These are phyloP conservation scores for Loripinus fragilis DNA, from an alignment of 2,888 invertebrate species.

Conservation along the genomic window DNA sequence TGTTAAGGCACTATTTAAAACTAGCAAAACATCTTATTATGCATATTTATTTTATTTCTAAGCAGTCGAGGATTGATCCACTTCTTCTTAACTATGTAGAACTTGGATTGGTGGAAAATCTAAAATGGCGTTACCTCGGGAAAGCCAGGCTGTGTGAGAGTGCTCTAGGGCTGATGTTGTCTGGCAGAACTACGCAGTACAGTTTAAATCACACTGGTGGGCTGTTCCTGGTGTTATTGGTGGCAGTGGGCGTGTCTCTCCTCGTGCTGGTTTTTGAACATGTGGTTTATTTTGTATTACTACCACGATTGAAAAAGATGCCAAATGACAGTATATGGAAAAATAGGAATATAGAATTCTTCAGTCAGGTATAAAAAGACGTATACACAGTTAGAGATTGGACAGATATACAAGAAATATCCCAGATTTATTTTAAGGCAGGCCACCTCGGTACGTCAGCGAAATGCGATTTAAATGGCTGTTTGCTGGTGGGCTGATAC, in stretches of 20 bases:
- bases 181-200: conserved; percentile 69
- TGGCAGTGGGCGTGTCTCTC: conserved; percentile 74
- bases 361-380: conserved; percentile 95
- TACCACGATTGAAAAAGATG: conserved; percentile 92
- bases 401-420: no score
- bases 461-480: no score
- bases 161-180: conserved; percentile 50
- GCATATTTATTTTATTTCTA: no score
- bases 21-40: no score
- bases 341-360: conserved; percentile 95
- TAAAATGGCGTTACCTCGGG: conserved; percentile 72
- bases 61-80: conserved; percentile 92
- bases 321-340: conserved; percentile 95
- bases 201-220: conserved; percentile 75
- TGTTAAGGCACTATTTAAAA: no score
- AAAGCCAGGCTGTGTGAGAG: conserved; percentile 84
- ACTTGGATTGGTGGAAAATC: conserved; percentile 76
- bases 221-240: conserved; percentile 76
- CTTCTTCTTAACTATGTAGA: conserved; percentile 89
- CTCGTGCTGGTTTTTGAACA: conserved; percentile 93
- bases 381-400: no score
- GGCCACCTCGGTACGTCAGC: no score
- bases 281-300: conserved; percentile 94
- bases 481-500: no score
- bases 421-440: no score